Conservation (phyloP, 2,888 invertebrate species). For the Labia minor region DNA sequence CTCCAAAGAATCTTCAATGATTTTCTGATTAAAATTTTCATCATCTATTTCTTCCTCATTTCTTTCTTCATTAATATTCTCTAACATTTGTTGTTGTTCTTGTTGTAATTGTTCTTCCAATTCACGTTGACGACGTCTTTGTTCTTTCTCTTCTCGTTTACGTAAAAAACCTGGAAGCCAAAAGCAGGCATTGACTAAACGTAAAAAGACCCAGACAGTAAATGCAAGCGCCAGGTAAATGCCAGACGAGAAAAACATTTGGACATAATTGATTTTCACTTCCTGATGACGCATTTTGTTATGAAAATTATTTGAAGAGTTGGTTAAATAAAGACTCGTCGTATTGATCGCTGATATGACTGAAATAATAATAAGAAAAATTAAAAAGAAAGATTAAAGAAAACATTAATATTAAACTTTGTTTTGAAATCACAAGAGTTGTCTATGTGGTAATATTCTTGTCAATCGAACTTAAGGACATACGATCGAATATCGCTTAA, state of each 20-base stretch:
- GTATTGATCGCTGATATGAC: conserved; percentile 13
- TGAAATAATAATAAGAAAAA: background rate
- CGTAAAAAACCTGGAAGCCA: conserved; percentile 50
- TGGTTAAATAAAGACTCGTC: background rate
- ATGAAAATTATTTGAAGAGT: background rate
- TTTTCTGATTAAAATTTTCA: too few relatives aligned
- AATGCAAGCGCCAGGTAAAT: conserved; percentile 51
- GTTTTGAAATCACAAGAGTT: too few relatives aligned
- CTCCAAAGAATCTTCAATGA: too few relatives aligned
- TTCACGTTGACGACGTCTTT: conserved; percentile 38
- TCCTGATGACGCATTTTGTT: conserved; percentile 51
- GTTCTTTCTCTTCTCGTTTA: conserved; percentile 39
- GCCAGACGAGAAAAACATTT: conserved; percentile 52
- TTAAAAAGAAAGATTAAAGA: background rate
- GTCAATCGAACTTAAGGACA: too few relatives aligned
- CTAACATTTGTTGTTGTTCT: background rate
- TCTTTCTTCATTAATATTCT: too few relatives aligned
- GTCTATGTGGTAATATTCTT: too few relatives aligned
- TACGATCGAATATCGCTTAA: too few relatives aligned
- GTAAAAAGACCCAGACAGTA: conserved; percentile 52
- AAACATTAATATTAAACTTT: too few relatives aligned
- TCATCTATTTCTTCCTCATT: too few relatives aligned
- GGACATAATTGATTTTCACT: conserved; percentile 55
- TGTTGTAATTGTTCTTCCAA: conserved; percentile 35
- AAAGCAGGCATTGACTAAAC: conserved; percentile 53